Conservation (phyloP, 2,888 invertebrate genomes). For the Watsonalla cultraria region DNA sequence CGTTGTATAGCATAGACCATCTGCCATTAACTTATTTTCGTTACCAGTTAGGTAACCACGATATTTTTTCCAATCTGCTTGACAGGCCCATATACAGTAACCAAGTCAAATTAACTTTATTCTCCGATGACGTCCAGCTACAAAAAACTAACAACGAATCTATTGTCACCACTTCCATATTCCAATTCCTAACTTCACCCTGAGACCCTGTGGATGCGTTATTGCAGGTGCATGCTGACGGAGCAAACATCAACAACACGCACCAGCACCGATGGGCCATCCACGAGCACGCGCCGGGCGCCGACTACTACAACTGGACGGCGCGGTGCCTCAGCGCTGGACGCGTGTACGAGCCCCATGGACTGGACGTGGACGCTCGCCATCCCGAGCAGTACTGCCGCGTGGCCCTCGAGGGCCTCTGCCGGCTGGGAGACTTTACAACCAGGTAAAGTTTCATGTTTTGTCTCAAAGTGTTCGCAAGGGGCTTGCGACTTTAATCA, state of each 20-base stretch:
- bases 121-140: no score
- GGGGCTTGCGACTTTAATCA: no score
- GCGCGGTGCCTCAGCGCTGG: conserved; percentile 90
- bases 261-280: conserved; percentile 90
- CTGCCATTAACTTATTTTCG: no score
- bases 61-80: no score
- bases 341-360: conserved; percentile 84
- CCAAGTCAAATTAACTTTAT: no score
- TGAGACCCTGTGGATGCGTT: not conserved
- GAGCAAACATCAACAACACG: conserved; percentile 86
- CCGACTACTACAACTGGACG: conserved; percentile 95
- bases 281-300: conserved; percentile 87
- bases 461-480: no score
- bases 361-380: conserved; percentile 81
- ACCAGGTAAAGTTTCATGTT: conserved; percentile 50
- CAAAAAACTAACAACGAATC: no score
- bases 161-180: no score
- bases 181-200: no score
- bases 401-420: conserved; percentile 77
- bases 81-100: no score
- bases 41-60: no score
- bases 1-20: no score
- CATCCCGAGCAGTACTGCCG: conserved; percentile 80
- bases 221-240: conserved; percentile 89
- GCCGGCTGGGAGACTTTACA: conserved; percentile 88